Conservation (phyloP, 2,888 invertebrate genomes). For the Gandaritis pyraliata region DNA sequence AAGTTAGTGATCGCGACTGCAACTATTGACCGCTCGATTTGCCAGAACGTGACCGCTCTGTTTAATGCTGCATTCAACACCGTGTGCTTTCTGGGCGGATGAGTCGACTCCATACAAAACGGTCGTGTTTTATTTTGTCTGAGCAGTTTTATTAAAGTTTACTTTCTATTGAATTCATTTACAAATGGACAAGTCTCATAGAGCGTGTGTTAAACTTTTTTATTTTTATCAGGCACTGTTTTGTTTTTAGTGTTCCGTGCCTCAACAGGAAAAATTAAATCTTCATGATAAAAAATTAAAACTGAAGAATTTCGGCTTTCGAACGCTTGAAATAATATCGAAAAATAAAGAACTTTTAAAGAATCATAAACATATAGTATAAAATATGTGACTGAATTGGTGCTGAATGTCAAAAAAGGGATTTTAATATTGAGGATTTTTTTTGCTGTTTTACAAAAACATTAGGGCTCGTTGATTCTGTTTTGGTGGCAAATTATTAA, state of each 20-base stretch:
- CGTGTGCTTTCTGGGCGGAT: constrained; percentile 33
- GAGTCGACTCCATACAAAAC: constrained; percentile 26
- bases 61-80: constrained; percentile 42
- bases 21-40: constrained; percentile 50
- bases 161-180: constrained; percentile 28
- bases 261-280: background rate
- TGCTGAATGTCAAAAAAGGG: no score
- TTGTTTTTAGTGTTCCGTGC: background rate
- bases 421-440: no score
- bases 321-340: no score
- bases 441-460: no score
- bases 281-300: no score
- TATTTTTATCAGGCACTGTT: background rate
- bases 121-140: constrained; percentile 27
- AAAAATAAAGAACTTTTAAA: no score
- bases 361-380: no score
- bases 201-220: background rate
- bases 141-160: constrained; percentile 17
- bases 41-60: constrained; percentile 51
- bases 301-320: no score
- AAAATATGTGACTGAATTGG: no score
- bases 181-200: constrained; percentile 6
- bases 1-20: constrained; percentile 44
- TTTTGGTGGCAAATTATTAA: no score
- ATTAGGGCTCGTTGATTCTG: no score